A percentile compares a stretch with the other conserved stretches of the same genome.
These are phyloP conservation scores for Arrhamphus sclerolepis DNA, from an alignment of 2,797 vertebrate species.

Conservation along the genomic window DNA sequence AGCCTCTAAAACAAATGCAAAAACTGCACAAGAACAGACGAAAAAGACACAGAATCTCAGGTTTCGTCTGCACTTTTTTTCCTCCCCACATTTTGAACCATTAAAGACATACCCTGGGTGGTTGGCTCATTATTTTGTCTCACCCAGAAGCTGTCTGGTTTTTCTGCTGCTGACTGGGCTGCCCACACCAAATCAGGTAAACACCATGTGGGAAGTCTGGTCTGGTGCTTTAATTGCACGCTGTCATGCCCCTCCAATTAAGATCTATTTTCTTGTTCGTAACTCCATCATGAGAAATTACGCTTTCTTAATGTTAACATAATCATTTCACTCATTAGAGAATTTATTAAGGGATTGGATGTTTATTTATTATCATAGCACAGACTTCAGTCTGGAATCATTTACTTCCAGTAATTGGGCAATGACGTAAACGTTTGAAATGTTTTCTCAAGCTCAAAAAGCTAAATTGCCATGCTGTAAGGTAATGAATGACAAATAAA, in stretches of 20 bases:
- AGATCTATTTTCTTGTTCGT: constrained; percentile 31
- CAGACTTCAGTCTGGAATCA: neutral
- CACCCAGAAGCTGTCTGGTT: constrained; percentile 51
- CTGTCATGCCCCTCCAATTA: constrained; percentile 47
- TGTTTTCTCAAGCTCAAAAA: constrained; percentile 29
- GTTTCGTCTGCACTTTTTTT: constrained; percentile 25
- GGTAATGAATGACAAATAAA: constrained; percentile 34
- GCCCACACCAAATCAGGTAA: constrained; percentile 64
- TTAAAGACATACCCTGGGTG: constrained; percentile 35
- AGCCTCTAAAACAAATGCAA: neutral
- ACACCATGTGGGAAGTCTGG: constrained; percentile 67
- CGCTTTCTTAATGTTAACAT: constrained; percentile 20
- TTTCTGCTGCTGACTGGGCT: constrained; percentile 61
- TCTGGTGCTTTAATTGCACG: constrained; percentile 68
- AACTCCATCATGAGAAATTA: constrained; percentile 22
- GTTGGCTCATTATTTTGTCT: constrained; percentile 44
- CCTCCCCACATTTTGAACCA: constrained; percentile 19
- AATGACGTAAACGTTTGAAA: constrained; percentile 6
- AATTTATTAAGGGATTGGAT: no score
- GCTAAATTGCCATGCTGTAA: constrained; percentile 30
- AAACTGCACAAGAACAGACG: neutral
- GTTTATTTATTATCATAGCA: neutral
- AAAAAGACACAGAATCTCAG: constrained; percentile 4
- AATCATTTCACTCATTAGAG: neutral
- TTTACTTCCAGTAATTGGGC: neutral